phyloP scores from a whole-genome alignment of 2,797 vertebrate genomes.

The Allobates femoralis region DNA sequence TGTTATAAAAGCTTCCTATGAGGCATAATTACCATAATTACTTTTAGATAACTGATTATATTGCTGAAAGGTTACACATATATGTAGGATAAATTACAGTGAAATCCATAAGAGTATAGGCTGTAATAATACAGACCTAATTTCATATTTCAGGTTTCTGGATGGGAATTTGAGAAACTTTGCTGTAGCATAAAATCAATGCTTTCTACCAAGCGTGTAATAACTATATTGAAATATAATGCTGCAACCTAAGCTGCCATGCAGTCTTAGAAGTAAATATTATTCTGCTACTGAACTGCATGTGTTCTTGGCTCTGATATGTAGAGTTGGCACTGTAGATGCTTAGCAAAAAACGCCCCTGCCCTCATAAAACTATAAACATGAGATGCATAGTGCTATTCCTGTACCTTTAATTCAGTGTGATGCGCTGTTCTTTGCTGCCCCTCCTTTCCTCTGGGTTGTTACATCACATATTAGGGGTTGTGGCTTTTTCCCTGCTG shows the following conservation, averaged over 20 bases:
- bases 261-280: slow-evolving; percentile 9
- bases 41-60: background rate
- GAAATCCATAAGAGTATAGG: background rate
- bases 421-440: too few species aligned
- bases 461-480: too few species aligned
- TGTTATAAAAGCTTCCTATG: too few species aligned
- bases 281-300: background rate
- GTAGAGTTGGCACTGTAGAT: background rate
- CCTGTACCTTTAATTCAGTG: too few species aligned
- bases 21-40: too few species aligned
- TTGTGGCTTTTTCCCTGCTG: too few species aligned
- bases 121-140: background rate
- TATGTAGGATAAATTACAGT: background rate
- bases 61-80: background rate
- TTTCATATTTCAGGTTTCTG: background rate
- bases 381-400: too few species aligned
- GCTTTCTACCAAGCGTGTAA: slow-evolving; percentile 34
- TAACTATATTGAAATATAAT: slow-evolving; percentile 22
- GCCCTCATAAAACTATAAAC: too few species aligned
- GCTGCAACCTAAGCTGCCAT: background rate
- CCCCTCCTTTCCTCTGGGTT: too few species aligned
- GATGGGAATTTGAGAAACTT: background rate
- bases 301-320: background rate
- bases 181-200: slow-evolving; percentile 4
- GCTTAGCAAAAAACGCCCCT: too few species aligned